Evolutionary conservation across 2,797 vertebrate species (phyloP), one percentile per base, ranked within the genome.

Genomic region (Manis javanica): DNA sequence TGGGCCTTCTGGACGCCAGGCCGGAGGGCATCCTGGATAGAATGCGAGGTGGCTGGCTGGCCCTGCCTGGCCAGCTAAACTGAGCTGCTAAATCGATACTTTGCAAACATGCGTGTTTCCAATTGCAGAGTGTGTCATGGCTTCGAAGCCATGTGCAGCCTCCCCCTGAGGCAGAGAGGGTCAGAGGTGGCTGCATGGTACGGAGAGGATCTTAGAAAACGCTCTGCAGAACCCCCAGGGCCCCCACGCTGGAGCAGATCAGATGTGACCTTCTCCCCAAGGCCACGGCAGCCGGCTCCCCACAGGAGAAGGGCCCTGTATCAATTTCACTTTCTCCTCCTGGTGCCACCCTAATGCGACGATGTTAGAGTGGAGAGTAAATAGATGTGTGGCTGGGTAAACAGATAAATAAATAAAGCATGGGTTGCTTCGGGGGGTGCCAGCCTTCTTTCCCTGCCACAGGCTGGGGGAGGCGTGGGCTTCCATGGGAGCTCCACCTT

Each of bases 191-290:
- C 89, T 96, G 98, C 97, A 83, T 59, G 95, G 93, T 90, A 96
- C 97, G 79, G 97, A 89, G 85, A 94, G 77, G 98, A 98, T 97
- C 98, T 98, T 98, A 98, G 98, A 99, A 98, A 98, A 97, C 3
- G 91, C 97, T 98, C 98, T 98, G 97, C 98, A 98, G 98, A 98
- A 96, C 97, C 98, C 98, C 97, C 96, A 96, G 98, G 98, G 98
- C 98, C 96, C 98, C 98, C 98, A 97, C 98, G 0, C 98, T 99
- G 99, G 99, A 97, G 94, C 92, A 98, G 98, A 99, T 99, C 98
- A 99, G 84, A 99, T 98, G 94, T 97, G 91, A 97, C 94, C 19
- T 94, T 91, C 81, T 97, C 96, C 98, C 97, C 95, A 81, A 98
- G 96, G 98, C 98, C 98, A 49, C 95, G 79, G 85, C 98, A 97